phyloP scores from a whole-genome alignment of 1,140 invertebrate genomes.

The Meloidogyne exigua region DNA sequence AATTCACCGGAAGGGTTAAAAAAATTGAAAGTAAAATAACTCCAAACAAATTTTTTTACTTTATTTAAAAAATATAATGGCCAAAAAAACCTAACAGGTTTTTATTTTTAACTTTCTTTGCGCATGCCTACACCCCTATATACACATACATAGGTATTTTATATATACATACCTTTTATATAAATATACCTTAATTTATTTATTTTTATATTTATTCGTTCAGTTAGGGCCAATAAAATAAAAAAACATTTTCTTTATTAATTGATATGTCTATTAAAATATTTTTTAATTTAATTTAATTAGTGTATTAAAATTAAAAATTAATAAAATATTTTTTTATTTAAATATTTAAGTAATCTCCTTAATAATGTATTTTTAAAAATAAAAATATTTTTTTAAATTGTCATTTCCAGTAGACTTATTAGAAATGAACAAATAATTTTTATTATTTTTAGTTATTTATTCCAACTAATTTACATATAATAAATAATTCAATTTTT shows the following conservation, averaged over 20 bases:
- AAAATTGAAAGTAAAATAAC: background rate
- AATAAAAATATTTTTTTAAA: background rate
- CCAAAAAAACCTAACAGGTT: background rate
- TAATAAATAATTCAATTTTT: conserved; percentile 6
- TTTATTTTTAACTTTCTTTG: background rate
- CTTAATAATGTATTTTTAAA: too few species aligned
- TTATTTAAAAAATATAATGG: too few species aligned
- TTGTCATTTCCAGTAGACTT: background rate
- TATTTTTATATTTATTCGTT: too few species aligned
- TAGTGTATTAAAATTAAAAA: too few species aligned
- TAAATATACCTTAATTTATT: background rate
- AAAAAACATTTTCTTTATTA: too few species aligned
- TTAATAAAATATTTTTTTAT: too few species aligned
- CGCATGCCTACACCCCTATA: background rate
- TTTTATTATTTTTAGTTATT: background rate
- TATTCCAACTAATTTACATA: background rate
- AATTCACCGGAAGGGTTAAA: background rate
- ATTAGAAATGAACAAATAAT: background rate
- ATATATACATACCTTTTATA: too few species aligned
- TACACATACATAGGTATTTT: too few species aligned
- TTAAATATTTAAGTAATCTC: too few species aligned
- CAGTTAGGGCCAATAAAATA: background rate
- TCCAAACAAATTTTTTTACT: background rate
- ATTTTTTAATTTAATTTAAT: too few species aligned
- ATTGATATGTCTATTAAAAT: too few species aligned